phyloP scores from a whole-genome alignment of 2,797 vertebrate species.

The Hippocampus kuda region DNA sequence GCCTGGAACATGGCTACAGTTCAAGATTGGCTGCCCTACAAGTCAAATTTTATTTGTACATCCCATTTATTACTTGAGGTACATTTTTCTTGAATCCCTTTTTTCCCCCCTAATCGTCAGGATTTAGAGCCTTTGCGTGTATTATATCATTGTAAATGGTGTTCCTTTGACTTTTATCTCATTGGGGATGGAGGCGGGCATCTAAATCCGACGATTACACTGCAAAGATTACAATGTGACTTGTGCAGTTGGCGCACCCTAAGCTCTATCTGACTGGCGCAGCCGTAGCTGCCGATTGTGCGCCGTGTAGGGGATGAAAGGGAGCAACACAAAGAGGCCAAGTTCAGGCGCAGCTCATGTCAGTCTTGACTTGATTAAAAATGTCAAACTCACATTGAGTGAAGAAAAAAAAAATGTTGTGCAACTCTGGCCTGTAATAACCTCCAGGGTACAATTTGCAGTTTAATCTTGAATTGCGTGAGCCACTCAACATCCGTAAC shows the following conservation, averaged over 20 bases:
- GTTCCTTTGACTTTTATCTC: conserved; percentile 3
- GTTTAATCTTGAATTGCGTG: not conserved
- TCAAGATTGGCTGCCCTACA: not conserved
- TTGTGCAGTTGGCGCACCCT: conserved; percentile 35
- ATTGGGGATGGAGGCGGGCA: not conserved
- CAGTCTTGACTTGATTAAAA: conserved; percentile 7
- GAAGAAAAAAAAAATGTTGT: not conserved
- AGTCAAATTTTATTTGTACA: not conserved
- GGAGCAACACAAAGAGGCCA: conserved; percentile 40
- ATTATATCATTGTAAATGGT: conserved; percentile 1
- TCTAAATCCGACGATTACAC: conserved; percentile 9
- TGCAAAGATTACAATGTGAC: conserved; percentile 7
- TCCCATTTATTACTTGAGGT: not conserved
- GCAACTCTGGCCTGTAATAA: not conserved
- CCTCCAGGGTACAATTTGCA: not conserved
- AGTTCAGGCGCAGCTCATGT: conserved; percentile 18
- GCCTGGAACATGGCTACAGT: not conserved
- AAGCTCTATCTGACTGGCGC: conserved; percentile 36
- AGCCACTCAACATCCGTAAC: not conserved
- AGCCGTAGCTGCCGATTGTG: conserved; percentile 43
- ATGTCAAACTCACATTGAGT: not conserved
- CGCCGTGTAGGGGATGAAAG: conserved; percentile 50
- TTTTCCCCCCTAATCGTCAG: not conserved
- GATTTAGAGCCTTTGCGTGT: not conserved
- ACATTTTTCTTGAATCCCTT: not conserved